A percentile compares a stretch with the other conserved stretches of the same genome.
These are phyloP conservation scores for Schizothorax lantsangensis DNA, from an alignment of 2,797 vertebrate species.

Conservation along the genomic window DNA sequence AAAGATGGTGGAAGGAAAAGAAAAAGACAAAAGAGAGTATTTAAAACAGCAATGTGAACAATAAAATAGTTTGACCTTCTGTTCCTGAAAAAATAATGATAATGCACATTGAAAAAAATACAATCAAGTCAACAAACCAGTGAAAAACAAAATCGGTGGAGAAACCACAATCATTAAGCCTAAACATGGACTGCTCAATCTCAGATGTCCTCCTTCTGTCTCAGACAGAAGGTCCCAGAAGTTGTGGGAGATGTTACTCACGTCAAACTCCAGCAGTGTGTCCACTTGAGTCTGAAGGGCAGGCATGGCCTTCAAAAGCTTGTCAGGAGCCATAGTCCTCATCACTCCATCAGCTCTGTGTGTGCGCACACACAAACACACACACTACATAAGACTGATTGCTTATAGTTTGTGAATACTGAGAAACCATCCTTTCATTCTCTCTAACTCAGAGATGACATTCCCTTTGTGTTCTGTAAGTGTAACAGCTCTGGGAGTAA, in stretches of 20 bases:
- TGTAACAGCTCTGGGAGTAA: neutral
- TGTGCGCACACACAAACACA: slow-evolving; percentile 42
- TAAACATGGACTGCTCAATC: neutral
- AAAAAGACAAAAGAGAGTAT: neutral
- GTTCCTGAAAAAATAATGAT: neutral
- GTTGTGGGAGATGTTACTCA: slow-evolving; percentile 73
- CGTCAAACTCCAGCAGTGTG: slow-evolving; percentile 97
- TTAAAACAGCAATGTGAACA: neutral
- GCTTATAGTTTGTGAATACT: neutral
- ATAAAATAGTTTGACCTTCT: neutral
- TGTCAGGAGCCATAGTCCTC: slow-evolving; percentile 97
- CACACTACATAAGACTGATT: neutral
- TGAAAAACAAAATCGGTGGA: neutral
- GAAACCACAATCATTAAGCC: neutral
- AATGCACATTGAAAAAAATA: neutral
- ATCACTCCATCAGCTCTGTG: slow-evolving; percentile 95
- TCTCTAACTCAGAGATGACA: neutral
- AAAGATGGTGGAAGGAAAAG: neutral
- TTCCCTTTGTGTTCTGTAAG: neutral
- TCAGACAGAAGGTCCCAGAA: neutral
- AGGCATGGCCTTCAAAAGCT: slow-evolving; percentile 98
- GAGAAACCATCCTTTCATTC: neutral
- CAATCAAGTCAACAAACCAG: neutral
- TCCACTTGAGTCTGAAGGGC: slow-evolving; percentile 97
- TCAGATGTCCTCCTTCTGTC: neutral